Evolutionary conservation across 2,113 vertebrate genomes (phyloP).

Genomic region (Ictalurus furcatus): DNA sequence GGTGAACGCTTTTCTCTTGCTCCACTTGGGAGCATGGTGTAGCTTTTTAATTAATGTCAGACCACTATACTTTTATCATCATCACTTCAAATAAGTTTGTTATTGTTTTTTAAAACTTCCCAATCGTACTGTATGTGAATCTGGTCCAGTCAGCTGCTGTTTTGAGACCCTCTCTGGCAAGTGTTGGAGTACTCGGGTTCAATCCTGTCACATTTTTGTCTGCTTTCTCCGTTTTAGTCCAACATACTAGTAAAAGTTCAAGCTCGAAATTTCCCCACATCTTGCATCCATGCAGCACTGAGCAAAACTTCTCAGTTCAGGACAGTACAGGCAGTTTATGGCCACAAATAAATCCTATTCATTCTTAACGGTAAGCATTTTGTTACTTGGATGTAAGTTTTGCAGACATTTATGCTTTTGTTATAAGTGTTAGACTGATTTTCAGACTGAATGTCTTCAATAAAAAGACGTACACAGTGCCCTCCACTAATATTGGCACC

Average conservation of each 20-base stretch:
- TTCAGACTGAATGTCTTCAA: background rate
- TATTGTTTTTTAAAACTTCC: background rate
- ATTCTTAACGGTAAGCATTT: slow-evolving; percentile 5
- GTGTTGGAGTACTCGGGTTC: background rate
- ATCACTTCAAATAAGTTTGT: background rate
- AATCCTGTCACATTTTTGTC: background rate
- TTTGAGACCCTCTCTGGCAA: slow-evolving; percentile 2
- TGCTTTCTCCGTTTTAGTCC: background rate
- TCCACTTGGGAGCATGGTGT: background rate
- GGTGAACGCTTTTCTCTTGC: background rate
- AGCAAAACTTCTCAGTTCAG: background rate
- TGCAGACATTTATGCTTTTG: slow-evolving; percentile 9
- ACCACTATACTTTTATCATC: background rate
- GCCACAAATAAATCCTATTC: slow-evolving; percentile 4
- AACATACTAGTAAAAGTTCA: background rate
- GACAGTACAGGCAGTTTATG: background rate
- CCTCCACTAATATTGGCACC: too few species aligned
- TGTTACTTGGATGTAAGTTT: background rate
- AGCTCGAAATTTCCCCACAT: background rate
- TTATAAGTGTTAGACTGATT: background rate
- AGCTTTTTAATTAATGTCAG: background rate
- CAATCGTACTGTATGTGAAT: background rate
- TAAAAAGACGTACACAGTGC: too few species aligned
- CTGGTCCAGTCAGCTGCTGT: background rate
- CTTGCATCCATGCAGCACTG: background rate